Evolutionary conservation across 2,797 vertebrate genomes (phyloP).

Genomic region (Vireo griseus): DNA sequence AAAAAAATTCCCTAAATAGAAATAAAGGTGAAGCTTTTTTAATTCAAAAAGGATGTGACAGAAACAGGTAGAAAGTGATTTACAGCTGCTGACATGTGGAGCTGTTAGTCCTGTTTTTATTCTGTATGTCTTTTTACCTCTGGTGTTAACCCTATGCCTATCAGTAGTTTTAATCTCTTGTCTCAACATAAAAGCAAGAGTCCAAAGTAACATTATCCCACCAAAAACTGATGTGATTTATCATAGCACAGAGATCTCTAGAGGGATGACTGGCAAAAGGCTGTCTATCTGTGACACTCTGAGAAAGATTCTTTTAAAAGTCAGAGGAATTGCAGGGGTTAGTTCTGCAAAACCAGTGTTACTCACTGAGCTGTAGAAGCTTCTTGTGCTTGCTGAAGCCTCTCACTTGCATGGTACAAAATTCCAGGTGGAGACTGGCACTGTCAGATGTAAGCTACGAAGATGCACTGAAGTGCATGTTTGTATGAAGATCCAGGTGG

Average conservation of each 20-base stretch:
- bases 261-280: neutral
- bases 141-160: neutral
- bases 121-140: neutral
- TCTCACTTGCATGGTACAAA: neutral
- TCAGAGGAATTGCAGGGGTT: neutral
- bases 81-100: neutral
- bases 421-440: neutral
- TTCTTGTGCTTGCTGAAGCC: neutral
- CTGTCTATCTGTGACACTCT: neutral
- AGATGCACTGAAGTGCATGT: neutral
- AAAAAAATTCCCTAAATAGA: neutral
- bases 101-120: neutral
- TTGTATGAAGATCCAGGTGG: neutral
- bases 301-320: neutral
- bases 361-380: rapidly evolving
- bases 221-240: neutral
- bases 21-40: neutral
- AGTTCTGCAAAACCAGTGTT: neutral
- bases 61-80: neutral
- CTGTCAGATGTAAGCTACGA: neutral
- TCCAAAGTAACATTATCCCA: neutral
- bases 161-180: neutral
- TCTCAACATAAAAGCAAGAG: neutral
- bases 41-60: neutral
- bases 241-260: neutral